Conservation (phyloP, 2,113 vertebrate species). For the Carollia perspicillata region DNA sequence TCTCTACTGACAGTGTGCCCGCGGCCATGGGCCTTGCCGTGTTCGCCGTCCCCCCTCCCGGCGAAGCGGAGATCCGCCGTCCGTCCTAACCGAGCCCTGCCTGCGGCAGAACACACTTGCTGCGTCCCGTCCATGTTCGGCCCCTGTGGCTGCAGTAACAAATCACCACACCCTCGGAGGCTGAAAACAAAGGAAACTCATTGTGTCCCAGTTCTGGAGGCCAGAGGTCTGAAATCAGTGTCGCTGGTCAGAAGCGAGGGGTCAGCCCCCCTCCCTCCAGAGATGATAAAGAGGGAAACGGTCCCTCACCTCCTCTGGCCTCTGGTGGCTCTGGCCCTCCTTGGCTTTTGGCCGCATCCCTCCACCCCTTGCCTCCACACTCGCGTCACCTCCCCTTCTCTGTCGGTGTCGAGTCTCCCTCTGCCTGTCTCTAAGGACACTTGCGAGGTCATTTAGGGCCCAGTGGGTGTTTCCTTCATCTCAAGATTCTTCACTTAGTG, state of each 20-base stretch:
- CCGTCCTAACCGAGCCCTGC: too few species aligned
- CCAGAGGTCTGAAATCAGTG: neutral
- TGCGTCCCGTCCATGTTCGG: fast-evolving
- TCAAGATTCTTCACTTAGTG: neutral
- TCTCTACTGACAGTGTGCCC: fast-evolving
- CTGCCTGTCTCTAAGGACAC: neutral
- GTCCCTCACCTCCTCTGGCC: neutral
- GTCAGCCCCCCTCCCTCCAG: neutral
- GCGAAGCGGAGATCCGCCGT: fast-evolving
- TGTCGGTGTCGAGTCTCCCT: neutral
- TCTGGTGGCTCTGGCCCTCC: neutral
- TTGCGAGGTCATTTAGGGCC: too few species aligned
- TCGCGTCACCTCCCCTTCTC: neutral
- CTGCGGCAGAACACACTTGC: fast-evolving
- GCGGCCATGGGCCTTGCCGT: fast-evolving
- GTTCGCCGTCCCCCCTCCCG: neutral
- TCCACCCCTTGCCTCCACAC: fast-evolving
- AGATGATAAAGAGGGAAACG: neutral
- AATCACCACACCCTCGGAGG: fast-evolving
- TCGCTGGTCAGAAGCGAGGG: neutral
- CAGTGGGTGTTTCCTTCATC: neutral
- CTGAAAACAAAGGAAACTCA: neutral
- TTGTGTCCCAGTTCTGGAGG: neutral
- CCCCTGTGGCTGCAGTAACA: neutral
- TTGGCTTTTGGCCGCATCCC: neutral